Percentiles rank a stretch among this genome's conserved stretches.
These are phyloP conservation scores for Melopsittacus undulatus DNA, from an alignment of 2,797 vertebrate genomes.

Conservation along the genomic window DNA sequence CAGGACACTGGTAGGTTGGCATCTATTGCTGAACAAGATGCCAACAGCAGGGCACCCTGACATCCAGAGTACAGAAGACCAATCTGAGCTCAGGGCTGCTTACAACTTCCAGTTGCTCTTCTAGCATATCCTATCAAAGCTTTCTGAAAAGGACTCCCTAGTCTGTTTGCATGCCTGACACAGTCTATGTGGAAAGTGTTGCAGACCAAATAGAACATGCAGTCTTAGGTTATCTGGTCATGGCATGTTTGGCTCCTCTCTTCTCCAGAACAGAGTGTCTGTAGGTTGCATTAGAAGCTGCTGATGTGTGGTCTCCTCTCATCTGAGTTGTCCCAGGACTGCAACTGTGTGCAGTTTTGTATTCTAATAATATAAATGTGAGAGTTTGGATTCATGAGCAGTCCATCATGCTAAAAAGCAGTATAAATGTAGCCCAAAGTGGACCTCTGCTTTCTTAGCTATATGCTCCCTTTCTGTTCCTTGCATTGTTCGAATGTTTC, in stretches of 20 bases:
- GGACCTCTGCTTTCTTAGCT: neutral
- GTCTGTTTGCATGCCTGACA: neutral
- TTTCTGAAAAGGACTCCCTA: neutral
- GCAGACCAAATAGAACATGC: neutral
- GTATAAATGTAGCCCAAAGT: neutral
- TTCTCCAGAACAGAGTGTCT: neutral
- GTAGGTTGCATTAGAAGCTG: neutral
- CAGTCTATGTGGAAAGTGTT: neutral
- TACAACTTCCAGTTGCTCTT: neutral
- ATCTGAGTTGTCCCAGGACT: neutral
- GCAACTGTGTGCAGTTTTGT: neutral
- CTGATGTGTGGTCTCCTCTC: neutral
- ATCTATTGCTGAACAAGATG: neutral
- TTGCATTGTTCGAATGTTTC: neutral
- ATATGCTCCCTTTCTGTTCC: neutral
- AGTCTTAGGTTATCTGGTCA: neutral
- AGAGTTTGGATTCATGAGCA: neutral
- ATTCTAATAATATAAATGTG: neutral
- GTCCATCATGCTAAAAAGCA: neutral
- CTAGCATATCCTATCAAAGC: neutral
- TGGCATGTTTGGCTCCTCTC: neutral
- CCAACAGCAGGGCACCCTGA: neutral
- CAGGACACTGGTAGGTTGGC: accelerated
- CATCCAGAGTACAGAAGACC: neutral
- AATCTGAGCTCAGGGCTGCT: neutral